Base-by-base conservation (phyloP, 2,113 vertebrate species). In the Solea solea region DNA sequence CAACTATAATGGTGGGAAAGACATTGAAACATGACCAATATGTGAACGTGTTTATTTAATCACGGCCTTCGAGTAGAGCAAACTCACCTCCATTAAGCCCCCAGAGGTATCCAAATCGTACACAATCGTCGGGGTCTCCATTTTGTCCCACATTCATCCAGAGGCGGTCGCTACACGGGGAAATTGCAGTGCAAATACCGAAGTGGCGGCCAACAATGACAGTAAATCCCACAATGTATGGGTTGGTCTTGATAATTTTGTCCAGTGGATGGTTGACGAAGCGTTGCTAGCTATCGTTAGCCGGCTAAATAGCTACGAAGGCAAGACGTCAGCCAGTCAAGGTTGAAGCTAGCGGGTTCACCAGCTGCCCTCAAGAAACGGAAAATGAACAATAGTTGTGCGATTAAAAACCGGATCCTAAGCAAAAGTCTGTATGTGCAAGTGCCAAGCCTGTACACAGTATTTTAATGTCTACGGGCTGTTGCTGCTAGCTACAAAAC, bases 71-170 rank as follows among this genome's bases (percentile, higher is more conserved):
- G 8, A 77, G 70, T 52, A 66, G 8, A 56, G 16, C 41, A 74
- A 61, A 84, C 95, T 95, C 90, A 97, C 96, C 96, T 98, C 96
- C 96, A 96, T 97, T 86, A 98, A 94, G 91, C 96, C 96, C 93
- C 96, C 96, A 72, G 96, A 97, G 90, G 96, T 97, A 93, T 98
- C 96, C 95, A 97, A 89, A 91, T 97, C 96, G 95, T 98, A 98
- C 88, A 98, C 96, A 93, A 98, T 96, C 92, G 96, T 97, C 92
- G 96, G 96, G 92, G 96, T 95, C 95, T 97, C 96, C 96, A 97
- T 97, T 95, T 96, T 96, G 94, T 96, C 95, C 96, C 96, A 97
- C 96, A 97, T 96, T 95, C 95, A 96, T 95, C 93, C 94, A 94
- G 93, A 78, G 64, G 80, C 68, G 76, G 78, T 74, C 69, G 77